A percentile compares a stretch with the other conserved stretches of the same genome.
These are phyloP conservation scores for Pogonognathellus flavescens DNA, from an alignment of 1,140 invertebrate species.

Conservation along the genomic window DNA sequence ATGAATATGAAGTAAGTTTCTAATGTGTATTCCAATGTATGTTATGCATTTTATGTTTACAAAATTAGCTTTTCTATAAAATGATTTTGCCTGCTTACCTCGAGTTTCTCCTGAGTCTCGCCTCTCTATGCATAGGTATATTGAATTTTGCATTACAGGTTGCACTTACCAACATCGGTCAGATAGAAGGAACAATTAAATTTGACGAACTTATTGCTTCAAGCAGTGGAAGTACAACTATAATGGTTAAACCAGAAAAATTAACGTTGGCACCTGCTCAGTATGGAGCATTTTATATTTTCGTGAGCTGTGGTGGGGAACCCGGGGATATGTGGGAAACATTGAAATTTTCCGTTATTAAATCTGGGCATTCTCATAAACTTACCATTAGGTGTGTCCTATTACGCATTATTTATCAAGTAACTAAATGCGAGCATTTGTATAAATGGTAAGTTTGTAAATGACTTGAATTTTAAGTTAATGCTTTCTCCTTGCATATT, in stretches of 20 bases:
- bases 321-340: conserved; percentile 42
- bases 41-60: no score
- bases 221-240: neutral
- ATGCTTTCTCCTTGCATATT: no score
- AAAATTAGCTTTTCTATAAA: neutral
- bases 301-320: conserved; percentile 27
- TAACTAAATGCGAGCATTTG: no score
- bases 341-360: conserved; percentile 43
- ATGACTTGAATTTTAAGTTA: no score
- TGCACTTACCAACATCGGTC: conserved; percentile 66
- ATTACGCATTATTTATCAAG: no score
- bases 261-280: conserved; percentile 38
- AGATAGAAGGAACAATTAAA: conserved; percentile 68
- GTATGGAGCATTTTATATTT: conserved; percentile 59
- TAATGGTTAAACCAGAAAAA: conserved; percentile 54
- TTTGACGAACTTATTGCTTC: conserved; percentile 61
- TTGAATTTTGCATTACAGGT: conserved; percentile 65
- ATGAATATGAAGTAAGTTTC: conserved; percentile 69
- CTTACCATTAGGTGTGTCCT: conserved; percentile 58
- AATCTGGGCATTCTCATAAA: conserved; percentile 62
- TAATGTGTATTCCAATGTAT: no score
- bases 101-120: neutral
- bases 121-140: conserved; percentile 61
- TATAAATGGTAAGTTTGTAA: no score
- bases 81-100: neutral